These are phyloP conservation scores for Alcedo atthis DNA, from an alignment of 2,797 vertebrate genomes.

Conservation along the genomic window DNA sequence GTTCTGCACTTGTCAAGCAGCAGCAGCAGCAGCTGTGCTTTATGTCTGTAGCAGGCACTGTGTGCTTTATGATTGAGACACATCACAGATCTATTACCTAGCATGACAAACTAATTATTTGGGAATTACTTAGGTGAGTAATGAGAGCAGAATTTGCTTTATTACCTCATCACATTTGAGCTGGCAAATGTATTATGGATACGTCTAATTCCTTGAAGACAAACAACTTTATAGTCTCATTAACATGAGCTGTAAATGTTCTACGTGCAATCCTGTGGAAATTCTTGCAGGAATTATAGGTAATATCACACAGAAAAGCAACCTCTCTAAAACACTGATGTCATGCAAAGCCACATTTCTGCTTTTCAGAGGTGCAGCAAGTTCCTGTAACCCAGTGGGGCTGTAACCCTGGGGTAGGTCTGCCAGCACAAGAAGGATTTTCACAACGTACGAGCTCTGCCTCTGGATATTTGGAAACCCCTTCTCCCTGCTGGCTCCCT, in stretches of 20 bases:
- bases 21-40: neutral
- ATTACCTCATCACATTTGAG: neutral
- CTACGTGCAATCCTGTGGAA: neutral
- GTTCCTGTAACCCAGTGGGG: neutral
- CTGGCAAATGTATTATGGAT: neutral
- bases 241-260: neutral
- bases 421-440: neutral
- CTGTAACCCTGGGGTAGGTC: neutral
- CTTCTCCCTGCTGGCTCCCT: conserved; percentile 1
- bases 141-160: neutral
- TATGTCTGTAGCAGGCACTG: neutral
- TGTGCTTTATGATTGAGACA: neutral
- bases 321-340: neutral
- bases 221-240: conserved; percentile 14
- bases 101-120: conserved; percentile 5
- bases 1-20: neutral
- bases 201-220: neutral
- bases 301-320: neutral
- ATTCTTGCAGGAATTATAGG: neutral
- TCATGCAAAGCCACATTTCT: neutral
- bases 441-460: neutral
- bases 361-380: neutral
- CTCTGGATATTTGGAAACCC: conserved; percentile 22
- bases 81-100: neutral
- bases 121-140: neutral